Conservation (phyloP, 2,113 vertebrate genomes). For the Callipepla squamata region DNA sequence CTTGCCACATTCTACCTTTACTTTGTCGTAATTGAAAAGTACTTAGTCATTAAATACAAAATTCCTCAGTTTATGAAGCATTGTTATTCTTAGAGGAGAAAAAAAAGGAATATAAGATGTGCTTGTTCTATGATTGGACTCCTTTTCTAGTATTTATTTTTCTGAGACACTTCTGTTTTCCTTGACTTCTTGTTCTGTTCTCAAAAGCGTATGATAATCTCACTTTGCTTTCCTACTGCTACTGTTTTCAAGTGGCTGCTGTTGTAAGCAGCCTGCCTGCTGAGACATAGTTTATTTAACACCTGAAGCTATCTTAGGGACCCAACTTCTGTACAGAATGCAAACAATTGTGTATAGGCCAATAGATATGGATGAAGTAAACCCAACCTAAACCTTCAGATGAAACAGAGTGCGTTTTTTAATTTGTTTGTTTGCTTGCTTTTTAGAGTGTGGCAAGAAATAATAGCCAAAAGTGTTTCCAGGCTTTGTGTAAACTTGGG, state of each 20-base stretch:
- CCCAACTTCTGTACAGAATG: neutral
- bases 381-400: neutral
- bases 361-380: neutral
- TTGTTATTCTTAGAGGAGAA: constrained; percentile 6
- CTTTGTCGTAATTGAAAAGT: constrained; percentile 16
- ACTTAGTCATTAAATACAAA: constrained; percentile 20
- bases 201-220: constrained; percentile 25
- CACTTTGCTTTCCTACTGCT: constrained; percentile 34
- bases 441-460: neutral
- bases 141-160: constrained; percentile 42
- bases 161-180: constrained; percentile 29
- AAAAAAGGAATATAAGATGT: neutral
- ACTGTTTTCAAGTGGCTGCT: constrained; percentile 43
- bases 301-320: neutral
- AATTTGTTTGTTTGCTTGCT: neutral
- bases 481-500: neutral
- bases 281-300: constrained; percentile 50
- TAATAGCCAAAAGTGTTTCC: neutral
- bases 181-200: constrained; percentile 13
- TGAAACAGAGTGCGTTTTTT: neutral
- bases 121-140: neutral
- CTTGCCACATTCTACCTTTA: neutral
- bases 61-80: neutral
- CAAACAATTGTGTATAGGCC: neutral
- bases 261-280: constrained; percentile 44